Conservation (phyloP, 2,113 vertebrate genomes). For the Lipophrys pholis region DNA sequence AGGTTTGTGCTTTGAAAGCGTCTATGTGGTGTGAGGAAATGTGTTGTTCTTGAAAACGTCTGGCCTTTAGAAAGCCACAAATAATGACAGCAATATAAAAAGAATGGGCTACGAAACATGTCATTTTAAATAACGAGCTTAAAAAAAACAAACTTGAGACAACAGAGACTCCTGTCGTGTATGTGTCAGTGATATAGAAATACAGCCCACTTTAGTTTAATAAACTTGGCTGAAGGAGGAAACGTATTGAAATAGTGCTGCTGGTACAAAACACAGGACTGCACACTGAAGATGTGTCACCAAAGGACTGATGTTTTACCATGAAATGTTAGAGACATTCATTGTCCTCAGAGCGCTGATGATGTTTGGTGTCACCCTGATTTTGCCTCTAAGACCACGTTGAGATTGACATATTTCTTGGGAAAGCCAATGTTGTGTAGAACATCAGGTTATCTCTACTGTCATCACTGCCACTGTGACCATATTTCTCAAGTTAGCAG, state of each 20-base stretch:
- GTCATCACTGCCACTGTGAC: not conserved
- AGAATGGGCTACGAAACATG: constrained; percentile 15
- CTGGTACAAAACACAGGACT: not conserved
- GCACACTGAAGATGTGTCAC: not conserved
- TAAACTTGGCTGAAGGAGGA: not conserved
- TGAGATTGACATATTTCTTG: not conserved
- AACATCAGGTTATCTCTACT: not conserved
- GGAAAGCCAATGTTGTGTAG: not conserved
- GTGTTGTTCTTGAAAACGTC: constrained; percentile 7
- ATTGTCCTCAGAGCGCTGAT: not conserved
- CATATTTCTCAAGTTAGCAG: not conserved
- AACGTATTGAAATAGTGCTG: not conserved
- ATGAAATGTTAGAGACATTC: not conserved
- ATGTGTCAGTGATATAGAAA: constrained; percentile 5
- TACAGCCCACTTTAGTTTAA: constrained; percentile 1
- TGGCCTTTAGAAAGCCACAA: constrained; percentile 31
- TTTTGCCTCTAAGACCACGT: not conserved
- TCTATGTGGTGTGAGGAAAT: constrained; percentile 34
- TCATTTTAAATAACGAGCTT: constrained; percentile 14
- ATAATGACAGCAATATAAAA: constrained; percentile 49
- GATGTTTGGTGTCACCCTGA: not conserved
- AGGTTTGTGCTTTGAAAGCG: constrained; percentile 26
- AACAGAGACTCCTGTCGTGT: constrained; percentile 13
- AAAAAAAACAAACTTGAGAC: not conserved
- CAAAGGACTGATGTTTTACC: not conserved